These are phyloP conservation scores for Paratilapia polleni DNA, from an alignment of 2,113 vertebrate species.

Conservation along the genomic window DNA sequence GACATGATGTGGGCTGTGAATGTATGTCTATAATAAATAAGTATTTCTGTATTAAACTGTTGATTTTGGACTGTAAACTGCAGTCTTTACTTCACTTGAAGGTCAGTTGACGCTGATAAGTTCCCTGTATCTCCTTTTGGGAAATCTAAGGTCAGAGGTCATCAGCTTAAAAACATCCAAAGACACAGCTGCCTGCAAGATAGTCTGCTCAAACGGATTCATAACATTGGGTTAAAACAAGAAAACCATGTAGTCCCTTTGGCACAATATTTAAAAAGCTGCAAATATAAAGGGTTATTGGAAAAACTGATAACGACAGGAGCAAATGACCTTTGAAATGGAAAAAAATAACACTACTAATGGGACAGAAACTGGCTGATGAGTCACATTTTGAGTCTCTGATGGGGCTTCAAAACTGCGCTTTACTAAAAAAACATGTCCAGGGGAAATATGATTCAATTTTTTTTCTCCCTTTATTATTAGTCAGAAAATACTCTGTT, in stretches of 20 bases:
- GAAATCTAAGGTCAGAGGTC: slow-evolving; percentile 12
- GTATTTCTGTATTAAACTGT: neutral
- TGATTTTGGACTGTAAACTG: neutral
- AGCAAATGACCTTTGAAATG: slow-evolving; percentile 43
- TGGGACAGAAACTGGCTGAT: slow-evolving; percentile 33
- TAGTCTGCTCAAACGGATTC: neutral
- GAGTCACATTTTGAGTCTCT: slow-evolving; percentile 20
- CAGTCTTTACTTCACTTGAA: neutral
- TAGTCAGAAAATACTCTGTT: neutral
- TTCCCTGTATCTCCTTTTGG: neutral
- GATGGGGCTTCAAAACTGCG: neutral
- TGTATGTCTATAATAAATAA: neutral
- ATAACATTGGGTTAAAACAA: slow-evolving; percentile 18
- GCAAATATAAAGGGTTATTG: slow-evolving; percentile 16
- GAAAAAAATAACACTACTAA: slow-evolving; percentile 29
- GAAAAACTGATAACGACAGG: neutral
- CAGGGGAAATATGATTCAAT: neutral
- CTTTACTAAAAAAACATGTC: slow-evolving; percentile 22
- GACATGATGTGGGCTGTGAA: neutral
- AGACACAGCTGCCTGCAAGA: slow-evolving; percentile 12
- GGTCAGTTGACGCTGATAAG: neutral
- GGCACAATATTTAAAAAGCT: slow-evolving; percentile 2
- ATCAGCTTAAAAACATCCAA: neutral
- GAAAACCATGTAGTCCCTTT: slow-evolving; percentile 8
- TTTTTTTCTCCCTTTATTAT: neutral